Evolutionary conservation across 2,797 vertebrate genomes (phyloP).

Genomic region (Cygnus olor): DNA sequence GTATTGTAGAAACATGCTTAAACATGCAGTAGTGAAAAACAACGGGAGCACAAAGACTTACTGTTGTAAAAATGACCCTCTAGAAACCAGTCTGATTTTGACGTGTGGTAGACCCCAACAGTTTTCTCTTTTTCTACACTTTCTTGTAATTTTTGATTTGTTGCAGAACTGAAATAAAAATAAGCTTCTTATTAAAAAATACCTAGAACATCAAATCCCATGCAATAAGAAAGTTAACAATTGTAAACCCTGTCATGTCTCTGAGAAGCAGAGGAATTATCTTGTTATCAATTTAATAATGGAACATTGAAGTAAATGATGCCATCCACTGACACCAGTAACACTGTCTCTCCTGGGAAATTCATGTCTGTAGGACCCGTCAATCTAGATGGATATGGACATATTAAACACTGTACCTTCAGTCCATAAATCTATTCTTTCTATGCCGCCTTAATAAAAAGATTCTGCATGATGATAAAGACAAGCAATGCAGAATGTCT

Average conservation of each 20-base stretch:
- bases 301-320: conserved; percentile 86
- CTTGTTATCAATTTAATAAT: conserved; percentile 94
- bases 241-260: conserved; percentile 84
- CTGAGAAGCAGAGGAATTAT: conserved; percentile 85
- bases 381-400: conserved; percentile 85
- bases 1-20: neutral
- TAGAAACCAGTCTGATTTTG: neutral
- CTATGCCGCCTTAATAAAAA: conserved; percentile 79
- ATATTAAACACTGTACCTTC: conserved; percentile 85
- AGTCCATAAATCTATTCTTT: conserved; percentile 80
- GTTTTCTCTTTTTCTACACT: conserved; percentile 40
- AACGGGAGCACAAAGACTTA: neutral
- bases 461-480: conserved; percentile 83
- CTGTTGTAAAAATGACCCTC: neutral
- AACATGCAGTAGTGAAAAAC: neutral
- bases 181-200: conserved; percentile 82
- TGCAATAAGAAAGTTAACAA: conserved; percentile 82
- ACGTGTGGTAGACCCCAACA: neutral
- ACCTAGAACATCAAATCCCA: conserved; percentile 79
- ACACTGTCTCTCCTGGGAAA: conserved; percentile 91
- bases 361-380: conserved; percentile 87
- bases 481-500: conserved; percentile 73
- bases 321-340: conserved; percentile 85
- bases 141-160: conserved; percentile 57
- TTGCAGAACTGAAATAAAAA: conserved; percentile 74